Conservation (phyloP, 2,113 vertebrate species). For the Ploceus nigricollis region DNA sequence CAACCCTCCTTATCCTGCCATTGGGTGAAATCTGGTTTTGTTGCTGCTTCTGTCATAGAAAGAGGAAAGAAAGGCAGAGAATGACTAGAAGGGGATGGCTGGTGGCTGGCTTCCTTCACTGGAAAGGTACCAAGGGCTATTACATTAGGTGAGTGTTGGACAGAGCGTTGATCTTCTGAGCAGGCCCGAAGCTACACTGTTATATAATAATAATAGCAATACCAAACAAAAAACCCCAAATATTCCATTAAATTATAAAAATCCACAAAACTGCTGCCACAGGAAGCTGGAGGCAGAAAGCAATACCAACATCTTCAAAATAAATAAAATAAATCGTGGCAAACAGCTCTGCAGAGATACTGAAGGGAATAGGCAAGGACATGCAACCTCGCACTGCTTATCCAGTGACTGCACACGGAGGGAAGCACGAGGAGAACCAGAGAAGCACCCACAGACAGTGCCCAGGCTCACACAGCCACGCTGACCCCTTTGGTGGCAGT, state of each 20-base stretch:
- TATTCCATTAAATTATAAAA: background rate
- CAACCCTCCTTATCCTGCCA: background rate
- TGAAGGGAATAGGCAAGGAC: background rate
- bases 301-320: background rate
- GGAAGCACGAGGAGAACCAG: rapidly evolving
- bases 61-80: constrained; percentile 23
- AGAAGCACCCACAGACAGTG: background rate
- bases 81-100: background rate
- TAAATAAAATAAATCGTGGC: background rate
- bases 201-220: background rate
- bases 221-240: rapidly evolving
- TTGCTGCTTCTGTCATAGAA: background rate
- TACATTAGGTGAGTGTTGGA: background rate
- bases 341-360: background rate
- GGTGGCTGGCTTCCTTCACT: background rate
- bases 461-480: background rate
- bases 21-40: background rate
- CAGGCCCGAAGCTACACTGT: background rate
- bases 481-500: background rate
- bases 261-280: background rate
- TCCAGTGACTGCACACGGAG: too few relatives aligned
- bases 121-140: background rate
- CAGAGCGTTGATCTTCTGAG: background rate
- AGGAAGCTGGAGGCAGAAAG: background rate
- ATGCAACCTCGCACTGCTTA: background rate